Percentiles rank a stretch among this genome's conserved stretches.
phyloP scores from a whole-genome alignment of 2,797 vertebrate species.

The Dryobates pubescens region DNA sequence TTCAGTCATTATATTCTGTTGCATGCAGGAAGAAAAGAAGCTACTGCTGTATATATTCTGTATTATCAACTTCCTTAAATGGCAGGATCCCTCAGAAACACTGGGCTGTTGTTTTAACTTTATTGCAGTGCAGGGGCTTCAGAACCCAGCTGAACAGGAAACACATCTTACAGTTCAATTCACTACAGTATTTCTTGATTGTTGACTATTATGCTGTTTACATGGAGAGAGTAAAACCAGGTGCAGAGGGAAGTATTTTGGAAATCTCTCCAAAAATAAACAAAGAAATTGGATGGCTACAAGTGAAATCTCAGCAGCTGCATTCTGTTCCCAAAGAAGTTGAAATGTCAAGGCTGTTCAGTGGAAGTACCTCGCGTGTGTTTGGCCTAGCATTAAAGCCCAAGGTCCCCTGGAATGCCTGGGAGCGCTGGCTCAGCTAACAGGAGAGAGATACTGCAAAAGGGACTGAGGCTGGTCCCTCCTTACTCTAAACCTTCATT shows the following conservation, averaged over 20 bases:
- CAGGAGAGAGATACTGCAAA: neutral
- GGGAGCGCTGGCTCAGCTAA: neutral
- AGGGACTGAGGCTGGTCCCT: neutral
- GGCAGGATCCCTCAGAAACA: neutral
- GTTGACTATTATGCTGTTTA: neutral
- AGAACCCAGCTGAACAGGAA: neutral
- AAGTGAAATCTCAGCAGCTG: neutral
- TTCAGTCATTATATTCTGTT: neutral
- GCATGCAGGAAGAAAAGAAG: neutral
- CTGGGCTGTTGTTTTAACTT: neutral
- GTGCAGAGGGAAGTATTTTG: neutral
- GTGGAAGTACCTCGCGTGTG: neutral
- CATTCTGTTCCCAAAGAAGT: neutral
- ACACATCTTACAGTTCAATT: neutral
- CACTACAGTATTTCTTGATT: neutral
- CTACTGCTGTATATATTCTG: neutral
- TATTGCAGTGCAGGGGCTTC: neutral
- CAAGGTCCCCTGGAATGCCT: slow-evolving; percentile 23
- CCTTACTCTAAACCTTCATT: neutral
- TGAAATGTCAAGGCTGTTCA: slow-evolving; percentile 40
- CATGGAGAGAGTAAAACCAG: neutral
- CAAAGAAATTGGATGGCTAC: neutral
- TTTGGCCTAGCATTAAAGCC: neutral
- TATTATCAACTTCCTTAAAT: neutral
- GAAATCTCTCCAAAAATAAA: neutral